Evolutionary conservation across 1,140 invertebrate species (phyloP), one percentile per base, ranked within the genome.

Genomic region (Rhagoletis zephyria): DNA sequence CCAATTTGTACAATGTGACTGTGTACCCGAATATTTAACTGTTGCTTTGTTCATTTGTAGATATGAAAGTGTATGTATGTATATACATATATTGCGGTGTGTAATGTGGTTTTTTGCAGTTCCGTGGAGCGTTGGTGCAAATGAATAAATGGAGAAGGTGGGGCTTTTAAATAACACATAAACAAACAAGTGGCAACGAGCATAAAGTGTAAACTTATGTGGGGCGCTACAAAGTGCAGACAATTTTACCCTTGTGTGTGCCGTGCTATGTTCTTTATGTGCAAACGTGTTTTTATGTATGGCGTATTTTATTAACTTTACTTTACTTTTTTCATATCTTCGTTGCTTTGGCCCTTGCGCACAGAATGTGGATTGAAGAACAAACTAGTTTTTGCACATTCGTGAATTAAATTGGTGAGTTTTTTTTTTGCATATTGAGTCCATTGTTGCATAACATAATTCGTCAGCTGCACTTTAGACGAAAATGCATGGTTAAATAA

Each of bases 101-200:
- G 42, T 56, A 19, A 48, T 59, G 74, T 81, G 74, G 45, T 81
- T 81, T 81, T 16, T 81, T 81, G 16, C 30, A 56, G 19, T 30
- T 51, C 19, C 45, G 19, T 56, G 74, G 48, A 16, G 70, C 56
- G 45, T 16, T 74, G 40, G 67, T 74, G 67, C 40, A 30, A 74
- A 74, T 74, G 67, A 74, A 74, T 74, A 74, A 48, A 74, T 56
- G 74, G 30, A 81, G 56, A 81, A 81, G 74, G 74, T 81, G 61
- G 42, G 85, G 85, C n/a, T 30, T 60, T n/a, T 12, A 60, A 48
- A 0, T 14, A 2, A 48, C 61, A 64, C 40, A 85, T 59, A 19
- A 10, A 42, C 61, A 56, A 59, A n/a, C 4, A 67, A 67, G n/a
- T 67, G 51, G 6, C 9, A 42, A 48, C 19, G 42, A 63, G n/a